Percentiles rank a stretch among this genome's conserved stretches.
Conservation (phyloP, 2,888 invertebrate species). For the Amaurobius ferox region DNA sequence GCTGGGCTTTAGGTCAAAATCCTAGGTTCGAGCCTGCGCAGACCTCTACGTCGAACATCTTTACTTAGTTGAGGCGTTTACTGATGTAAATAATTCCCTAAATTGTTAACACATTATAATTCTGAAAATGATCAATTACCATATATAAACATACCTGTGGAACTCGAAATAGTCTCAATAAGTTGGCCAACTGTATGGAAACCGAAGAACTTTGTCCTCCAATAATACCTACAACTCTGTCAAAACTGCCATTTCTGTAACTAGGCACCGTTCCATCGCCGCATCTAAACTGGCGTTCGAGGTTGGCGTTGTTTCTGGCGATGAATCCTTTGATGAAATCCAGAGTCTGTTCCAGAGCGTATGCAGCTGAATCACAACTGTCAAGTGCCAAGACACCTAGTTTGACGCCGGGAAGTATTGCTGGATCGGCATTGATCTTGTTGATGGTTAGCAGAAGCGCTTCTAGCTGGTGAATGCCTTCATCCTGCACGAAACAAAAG, state of each 20-base stretch:
- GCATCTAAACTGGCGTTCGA: conserved; percentile 78
- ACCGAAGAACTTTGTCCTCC: conserved; percentile 80
- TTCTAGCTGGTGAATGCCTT: conserved; percentile 84
- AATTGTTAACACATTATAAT: too few species aligned
- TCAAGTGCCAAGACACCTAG: conserved; percentile 82
- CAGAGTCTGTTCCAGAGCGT: conserved; percentile 84
- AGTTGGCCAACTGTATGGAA: conserved; percentile 80
- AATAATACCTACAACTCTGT: conserved; percentile 80
- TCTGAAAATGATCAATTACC: too few species aligned
- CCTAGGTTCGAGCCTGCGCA: too few species aligned
- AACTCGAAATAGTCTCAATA: conserved; percentile 80
- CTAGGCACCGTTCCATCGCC: conserved; percentile 78
- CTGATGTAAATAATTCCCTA: too few species aligned
- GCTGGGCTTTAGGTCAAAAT: too few species aligned
- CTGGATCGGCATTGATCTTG: conserved; percentile 82
- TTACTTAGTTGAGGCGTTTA: too few species aligned
- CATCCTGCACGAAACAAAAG: conserved; percentile 78
- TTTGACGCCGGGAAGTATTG: conserved; percentile 82
- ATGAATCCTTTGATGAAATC: conserved; percentile 82
- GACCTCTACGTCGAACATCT: too few species aligned
- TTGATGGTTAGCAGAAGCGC: conserved; percentile 84
- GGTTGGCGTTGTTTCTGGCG: conserved; percentile 78
- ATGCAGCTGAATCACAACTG: conserved; percentile 83
- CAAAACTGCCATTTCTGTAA: conserved; percentile 78
- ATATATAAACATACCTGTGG: conserved; percentile 78